Conservation (phyloP, 2,797 vertebrate species). For the Argya squamiceps region DNA sequence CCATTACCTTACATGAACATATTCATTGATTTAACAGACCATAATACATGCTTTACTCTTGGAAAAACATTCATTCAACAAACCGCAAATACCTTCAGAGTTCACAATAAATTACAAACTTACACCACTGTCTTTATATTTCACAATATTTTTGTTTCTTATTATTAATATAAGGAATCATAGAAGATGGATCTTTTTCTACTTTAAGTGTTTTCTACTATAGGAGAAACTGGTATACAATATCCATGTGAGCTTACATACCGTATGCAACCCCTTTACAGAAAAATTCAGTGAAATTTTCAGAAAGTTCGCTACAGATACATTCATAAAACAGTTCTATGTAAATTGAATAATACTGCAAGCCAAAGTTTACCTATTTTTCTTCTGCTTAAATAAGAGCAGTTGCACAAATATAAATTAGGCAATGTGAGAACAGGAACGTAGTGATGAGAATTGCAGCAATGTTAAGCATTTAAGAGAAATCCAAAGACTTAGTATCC, state of each 20-base stretch:
- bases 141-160: background rate
- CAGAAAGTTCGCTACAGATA: background rate
- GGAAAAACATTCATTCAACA: background rate
- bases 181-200: background rate
- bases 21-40: background rate
- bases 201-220: background rate
- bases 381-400: background rate
- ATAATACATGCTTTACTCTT: background rate
- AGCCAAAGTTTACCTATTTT: background rate
- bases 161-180: background rate
- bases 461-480: background rate
- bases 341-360: background rate
- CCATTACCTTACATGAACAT: background rate
- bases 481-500: background rate
- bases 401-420: background rate
- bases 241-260: background rate
- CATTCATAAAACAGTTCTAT: background rate
- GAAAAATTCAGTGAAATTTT: background rate
- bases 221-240: background rate
- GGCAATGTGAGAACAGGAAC: background rate
- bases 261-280: background rate
- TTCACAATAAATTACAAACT: background rate
- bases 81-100: background rate
- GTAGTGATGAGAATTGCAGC: background rate
- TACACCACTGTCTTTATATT: background rate